Conservation (phyloP, 2,113 vertebrate species). For the Nannobrachium achirus region DNA sequence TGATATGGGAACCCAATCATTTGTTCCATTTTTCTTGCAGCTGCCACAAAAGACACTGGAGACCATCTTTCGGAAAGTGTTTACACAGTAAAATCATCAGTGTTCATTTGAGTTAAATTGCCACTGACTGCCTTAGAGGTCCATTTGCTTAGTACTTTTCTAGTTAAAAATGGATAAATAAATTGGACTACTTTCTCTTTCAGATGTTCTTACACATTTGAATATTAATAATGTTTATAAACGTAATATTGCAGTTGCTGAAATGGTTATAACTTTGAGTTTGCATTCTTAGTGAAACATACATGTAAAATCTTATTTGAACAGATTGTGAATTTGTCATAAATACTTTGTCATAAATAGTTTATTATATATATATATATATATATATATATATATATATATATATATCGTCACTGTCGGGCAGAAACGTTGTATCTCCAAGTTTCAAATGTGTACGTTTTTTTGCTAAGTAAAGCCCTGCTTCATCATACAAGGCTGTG, state of each 20-base stretch:
- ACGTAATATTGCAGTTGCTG: not conserved
- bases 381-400: too few species aligned
- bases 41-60: not conserved
- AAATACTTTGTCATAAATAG: too few species aligned
- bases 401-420: too few species aligned
- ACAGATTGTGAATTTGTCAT: not conserved
- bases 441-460: too few species aligned
- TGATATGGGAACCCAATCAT: conserved; percentile 8
- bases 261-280: conserved; percentile 25
- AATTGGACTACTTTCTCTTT: conserved; percentile 9
- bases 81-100: conserved; percentile 15
- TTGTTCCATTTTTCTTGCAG: conserved; percentile 3
- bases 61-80: conserved; percentile 15
- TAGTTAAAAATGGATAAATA: too few species aligned
- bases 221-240: conserved; percentile 15
- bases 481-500: too few species aligned
- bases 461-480: too few species aligned
- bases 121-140: too few species aligned
- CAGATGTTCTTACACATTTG: conserved; percentile 17
- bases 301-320: conserved; percentile 28
- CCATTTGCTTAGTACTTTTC: too few species aligned
- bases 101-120: too few species aligned
- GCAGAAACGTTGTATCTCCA: too few species aligned
- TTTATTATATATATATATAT: too few species aligned
- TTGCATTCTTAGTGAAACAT: conserved; percentile 38